Evolutionary conservation across 2,888 invertebrate genomes (phyloP).

Genomic region (Chrysotoxum bicinctum): DNA sequence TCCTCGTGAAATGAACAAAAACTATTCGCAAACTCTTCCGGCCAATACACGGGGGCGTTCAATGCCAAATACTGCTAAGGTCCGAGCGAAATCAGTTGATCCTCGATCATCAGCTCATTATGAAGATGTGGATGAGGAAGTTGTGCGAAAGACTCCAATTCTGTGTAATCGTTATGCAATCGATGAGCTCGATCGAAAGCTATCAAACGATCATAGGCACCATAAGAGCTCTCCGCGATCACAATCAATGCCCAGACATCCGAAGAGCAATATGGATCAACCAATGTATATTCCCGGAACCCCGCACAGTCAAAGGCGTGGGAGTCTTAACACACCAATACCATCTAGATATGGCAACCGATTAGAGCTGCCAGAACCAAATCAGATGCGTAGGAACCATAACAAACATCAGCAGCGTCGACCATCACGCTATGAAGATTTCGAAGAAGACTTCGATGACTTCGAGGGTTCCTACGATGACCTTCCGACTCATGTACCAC

Average conservation of each 20-base stretch:
- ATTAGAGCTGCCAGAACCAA: slow-evolving; percentile 78
- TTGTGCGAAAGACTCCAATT: slow-evolving; percentile 84
- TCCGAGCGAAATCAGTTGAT: slow-evolving; percentile 80
- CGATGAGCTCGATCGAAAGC: slow-evolving; percentile 79
- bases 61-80: slow-evolving; percentile 74
- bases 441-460: slow-evolving; percentile 79
- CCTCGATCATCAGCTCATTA: slow-evolving; percentile 77
- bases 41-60: slow-evolving; percentile 75
- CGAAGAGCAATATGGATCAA: slow-evolving; percentile 57
- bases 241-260: slow-evolving; percentile 80
- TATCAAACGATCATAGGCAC: slow-evolving; percentile 62
- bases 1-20: slow-evolving; percentile 76
- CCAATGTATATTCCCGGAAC: slow-evolving; percentile 58
- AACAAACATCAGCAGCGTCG: slow-evolving; percentile 64
- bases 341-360: slow-evolving; percentile 78
- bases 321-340: slow-evolving; percentile 74
- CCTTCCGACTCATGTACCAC: slow-evolving; percentile 69
- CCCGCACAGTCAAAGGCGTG: slow-evolving; percentile 55
- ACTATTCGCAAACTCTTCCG: slow-evolving; percentile 74
- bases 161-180: slow-evolving; percentile 88
- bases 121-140: slow-evolving; percentile 78
- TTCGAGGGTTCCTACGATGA: slow-evolving; percentile 76
- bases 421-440: slow-evolving; percentile 77
- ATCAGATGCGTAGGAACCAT: slow-evolving; percentile 64
- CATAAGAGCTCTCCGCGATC: slow-evolving; percentile 75